These are phyloP conservation scores for Trichomycterus rosablanca DNA, from an alignment of 2,113 vertebrate species.

Conservation along the genomic window DNA sequence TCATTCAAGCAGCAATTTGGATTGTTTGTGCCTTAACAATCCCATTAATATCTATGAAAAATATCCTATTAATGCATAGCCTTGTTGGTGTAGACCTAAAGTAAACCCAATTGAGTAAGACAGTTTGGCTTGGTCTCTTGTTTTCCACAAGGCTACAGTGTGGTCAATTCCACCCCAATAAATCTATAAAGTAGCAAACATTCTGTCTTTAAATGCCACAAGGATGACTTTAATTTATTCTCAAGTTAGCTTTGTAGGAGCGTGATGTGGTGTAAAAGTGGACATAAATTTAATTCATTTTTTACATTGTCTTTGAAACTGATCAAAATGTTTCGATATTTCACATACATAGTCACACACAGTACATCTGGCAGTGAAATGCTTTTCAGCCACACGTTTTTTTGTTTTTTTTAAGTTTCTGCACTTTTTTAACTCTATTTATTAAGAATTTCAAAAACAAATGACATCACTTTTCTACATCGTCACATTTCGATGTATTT, in stretches of 20 bases:
- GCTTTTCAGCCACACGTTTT: too few species aligned
- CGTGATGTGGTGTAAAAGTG: conserved; percentile 22
- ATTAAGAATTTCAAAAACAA: too few species aligned
- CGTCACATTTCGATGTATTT: too few species aligned
- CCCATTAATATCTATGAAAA: conserved; percentile 66
- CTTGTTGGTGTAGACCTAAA: conserved; percentile 54
- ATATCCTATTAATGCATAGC: conserved; percentile 65
- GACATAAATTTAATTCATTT: conserved; percentile 2
- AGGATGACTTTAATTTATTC: conserved; percentile 37
- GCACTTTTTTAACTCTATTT: too few species aligned
- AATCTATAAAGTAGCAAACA: conserved; percentile 43
- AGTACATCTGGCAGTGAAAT: too few species aligned
- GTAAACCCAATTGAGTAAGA: conserved; percentile 45
- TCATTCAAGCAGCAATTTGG: conserved; percentile 61
- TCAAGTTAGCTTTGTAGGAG: conserved; percentile 37
- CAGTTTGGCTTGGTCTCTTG: conserved; percentile 17
- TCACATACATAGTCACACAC: too few species aligned
- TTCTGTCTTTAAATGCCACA: conserved; percentile 46
- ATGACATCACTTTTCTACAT: too few species aligned
- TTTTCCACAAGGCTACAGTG: conserved; percentile 30
- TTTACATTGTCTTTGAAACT: too few species aligned
- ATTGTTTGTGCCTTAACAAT: conserved; percentile 71
- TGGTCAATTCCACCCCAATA: conserved; percentile 43
- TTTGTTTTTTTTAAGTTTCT: too few species aligned
- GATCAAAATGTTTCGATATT: too few species aligned